Base-by-base conservation (phyloP, 2,888 invertebrate genomes). In the Pammene aurita region DNA sequence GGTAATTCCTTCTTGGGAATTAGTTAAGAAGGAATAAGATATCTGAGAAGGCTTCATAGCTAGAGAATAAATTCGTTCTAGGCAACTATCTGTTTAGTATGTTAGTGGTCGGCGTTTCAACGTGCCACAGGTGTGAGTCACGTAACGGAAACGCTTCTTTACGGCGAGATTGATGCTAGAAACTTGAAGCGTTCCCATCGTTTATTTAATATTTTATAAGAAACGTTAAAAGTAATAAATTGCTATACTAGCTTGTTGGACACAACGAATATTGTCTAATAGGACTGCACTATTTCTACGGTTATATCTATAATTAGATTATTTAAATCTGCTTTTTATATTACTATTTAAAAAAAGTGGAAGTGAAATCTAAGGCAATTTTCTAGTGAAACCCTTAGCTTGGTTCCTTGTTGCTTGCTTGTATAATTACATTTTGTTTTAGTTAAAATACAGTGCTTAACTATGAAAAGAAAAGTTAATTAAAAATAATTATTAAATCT, bases 41-140 rank as follows among this genome's bases (percentile, higher is more conserved):
- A 50, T 5, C n/a, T 48, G 16, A 41, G 14, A 50, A 60, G 69
- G 54, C 48, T 65, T 46, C 34, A 55, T 34, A 54, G 58, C 64
- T 50, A 62, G 34, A 54, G 34, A 58, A 69, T 64, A 58, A 64
- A 65, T 55, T 41, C 44, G 14, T 61, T 65, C 38, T 38, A 60
- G 58, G 69, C 58, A 69, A 69, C 69, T 69, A 69, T 69, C 69
- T 69, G 60, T 69, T 69, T 69, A 65, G 69, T 69, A 69, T 69
- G 69, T 69, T 69, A 69, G 69, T 69, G 65, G 69, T 55, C 58
- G 64, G 64, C 69, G 64, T 65, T 60, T 69, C 65, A 69, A 69
- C 69, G 69, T 69, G 69, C 69, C 69, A 69, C 69, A 69, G 69
- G 69, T 69, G 69, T 69, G 69, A 69, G 69, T 69, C 69, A 69